Percentiles rank a stretch among this genome's conserved stretches.
Conservation (phyloP, 2,888 invertebrate genomes). For the Rhagonycha fulva region DNA sequence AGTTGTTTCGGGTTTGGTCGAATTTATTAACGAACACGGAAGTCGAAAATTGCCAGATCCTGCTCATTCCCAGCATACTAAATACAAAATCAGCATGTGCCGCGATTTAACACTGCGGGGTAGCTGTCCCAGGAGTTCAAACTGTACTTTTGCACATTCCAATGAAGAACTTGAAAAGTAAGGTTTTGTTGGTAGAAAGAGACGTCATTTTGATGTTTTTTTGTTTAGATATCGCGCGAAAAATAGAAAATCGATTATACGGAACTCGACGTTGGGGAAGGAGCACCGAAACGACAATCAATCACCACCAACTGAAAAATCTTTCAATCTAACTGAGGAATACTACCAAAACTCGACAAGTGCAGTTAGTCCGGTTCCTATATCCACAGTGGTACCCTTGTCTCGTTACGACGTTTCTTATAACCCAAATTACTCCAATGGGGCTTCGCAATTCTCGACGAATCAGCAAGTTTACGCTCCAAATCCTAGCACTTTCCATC, state of each 20-base stretch:
- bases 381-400: conserved; percentile 49
- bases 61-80: conserved; percentile 64
- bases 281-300: conserved; percentile 48
- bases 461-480: conserved; percentile 48
- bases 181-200: neutral
- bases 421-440: conserved; percentile 41
- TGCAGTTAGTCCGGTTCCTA: conserved; percentile 46
- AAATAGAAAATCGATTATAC: conserved; percentile 61
- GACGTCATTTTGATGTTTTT: conserved; percentile 8
- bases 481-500: conserved; percentile 43
- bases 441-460: conserved; percentile 41
- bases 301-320: conserved; percentile 37
- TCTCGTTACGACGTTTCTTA: conserved; percentile 49
- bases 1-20: conserved; percentile 77
- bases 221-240: conserved; percentile 63
- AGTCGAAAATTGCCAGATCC: conserved; percentile 67
- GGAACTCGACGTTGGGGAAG: conserved; percentile 38
- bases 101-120: conserved; percentile 79
- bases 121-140: conserved; percentile 82
- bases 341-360: conserved; percentile 46
- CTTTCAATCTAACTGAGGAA: conserved; percentile 46
- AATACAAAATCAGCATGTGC: conserved; percentile 91
- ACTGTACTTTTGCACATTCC: conserved; percentile 92
- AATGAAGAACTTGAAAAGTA: conserved; percentile 86
- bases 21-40: conserved; percentile 77